phyloP scores from a whole-genome alignment of 2,888 invertebrate genomes.

The Diadegma fenestrale region DNA sequence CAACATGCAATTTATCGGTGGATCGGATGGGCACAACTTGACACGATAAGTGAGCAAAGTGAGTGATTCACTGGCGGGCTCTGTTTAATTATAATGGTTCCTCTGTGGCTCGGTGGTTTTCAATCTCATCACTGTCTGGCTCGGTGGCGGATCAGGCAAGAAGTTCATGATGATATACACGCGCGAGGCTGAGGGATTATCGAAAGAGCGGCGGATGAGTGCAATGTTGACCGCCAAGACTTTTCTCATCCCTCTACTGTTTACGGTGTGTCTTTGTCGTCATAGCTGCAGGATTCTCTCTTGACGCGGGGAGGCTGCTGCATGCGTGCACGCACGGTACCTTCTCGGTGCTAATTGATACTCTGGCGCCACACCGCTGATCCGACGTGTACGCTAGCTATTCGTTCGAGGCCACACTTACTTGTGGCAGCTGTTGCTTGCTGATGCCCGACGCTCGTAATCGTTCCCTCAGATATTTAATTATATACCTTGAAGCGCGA shows the following conservation, averaged over 20 bases:
- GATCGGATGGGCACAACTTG: constrained; percentile 43
- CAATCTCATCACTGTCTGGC: constrained; percentile 66
- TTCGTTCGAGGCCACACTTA: constrained; percentile 59
- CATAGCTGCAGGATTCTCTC: constrained; percentile 23
- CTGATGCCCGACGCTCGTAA: constrained; percentile 49
- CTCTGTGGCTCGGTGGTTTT: constrained; percentile 55
- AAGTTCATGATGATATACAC: not conserved
- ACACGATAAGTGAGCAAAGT: constrained; percentile 59
- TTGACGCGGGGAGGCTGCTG: constrained; percentile 14
- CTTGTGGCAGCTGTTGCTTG: constrained; percentile 41
- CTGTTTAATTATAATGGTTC: constrained; percentile 67
- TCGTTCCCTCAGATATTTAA: constrained; percentile 67
- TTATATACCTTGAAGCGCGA: constrained; percentile 61
- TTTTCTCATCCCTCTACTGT: constrained; percentile 60
- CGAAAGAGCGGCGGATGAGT: not conserved
- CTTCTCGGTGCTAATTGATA: constrained; percentile 67
- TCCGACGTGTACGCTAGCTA: constrained; percentile 44
- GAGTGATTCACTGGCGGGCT: constrained; percentile 53
- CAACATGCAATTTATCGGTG: constrained; percentile 41
- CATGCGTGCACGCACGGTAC: constrained; percentile 52
- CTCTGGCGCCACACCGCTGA: constrained; percentile 67
- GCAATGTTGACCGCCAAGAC: constrained; percentile 42
- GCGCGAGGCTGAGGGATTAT: constrained; percentile 6
- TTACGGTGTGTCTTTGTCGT: constrained; percentile 53
- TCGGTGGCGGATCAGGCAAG: constrained; percentile 20